Evolutionary conservation across 2,113 vertebrate species (phyloP).

Genomic region (Eupsittula cactorum): DNA sequence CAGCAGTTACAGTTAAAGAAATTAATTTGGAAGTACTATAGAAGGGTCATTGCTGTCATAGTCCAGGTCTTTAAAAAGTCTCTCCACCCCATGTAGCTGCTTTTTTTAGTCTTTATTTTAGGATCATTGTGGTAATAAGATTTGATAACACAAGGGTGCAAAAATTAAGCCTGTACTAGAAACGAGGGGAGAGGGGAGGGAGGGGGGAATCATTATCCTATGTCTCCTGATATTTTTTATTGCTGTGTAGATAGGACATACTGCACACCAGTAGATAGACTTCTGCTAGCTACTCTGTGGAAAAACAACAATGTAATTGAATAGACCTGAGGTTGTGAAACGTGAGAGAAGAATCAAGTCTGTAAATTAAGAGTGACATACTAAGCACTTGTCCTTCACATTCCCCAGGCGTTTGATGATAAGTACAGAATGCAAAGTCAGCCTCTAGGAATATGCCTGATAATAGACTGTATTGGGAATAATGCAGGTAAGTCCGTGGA

Average conservation of each 20-base stretch:
- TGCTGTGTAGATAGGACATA: neutral
- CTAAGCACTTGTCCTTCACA: neutral
- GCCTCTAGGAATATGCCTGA: constrained; percentile 86
- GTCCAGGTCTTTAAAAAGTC: neutral
- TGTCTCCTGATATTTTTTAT: neutral
- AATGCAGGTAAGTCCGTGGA: constrained; percentile 81
- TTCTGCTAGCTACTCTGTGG: neutral
- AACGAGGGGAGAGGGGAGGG: neutral
- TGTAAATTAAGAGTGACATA: neutral
- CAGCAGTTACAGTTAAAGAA: neutral
- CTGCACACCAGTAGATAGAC: neutral
- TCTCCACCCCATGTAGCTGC: neutral
- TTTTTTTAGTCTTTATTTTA: neutral
- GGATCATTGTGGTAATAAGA: neutral
- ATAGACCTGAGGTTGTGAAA: neutral
- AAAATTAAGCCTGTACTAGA: neutral
- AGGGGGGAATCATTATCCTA: neutral
- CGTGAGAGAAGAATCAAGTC: neutral
- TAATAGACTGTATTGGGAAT: constrained; percentile 90
- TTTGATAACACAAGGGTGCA: neutral
- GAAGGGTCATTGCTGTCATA: neutral
- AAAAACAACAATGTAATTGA: neutral
- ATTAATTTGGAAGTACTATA: neutral
- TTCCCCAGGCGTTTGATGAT: constrained; percentile 68
- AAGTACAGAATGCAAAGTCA: constrained; percentile 80